Conservation (phyloP, 2,797 vertebrate genomes). For the Pitangus sulphuratus region DNA sequence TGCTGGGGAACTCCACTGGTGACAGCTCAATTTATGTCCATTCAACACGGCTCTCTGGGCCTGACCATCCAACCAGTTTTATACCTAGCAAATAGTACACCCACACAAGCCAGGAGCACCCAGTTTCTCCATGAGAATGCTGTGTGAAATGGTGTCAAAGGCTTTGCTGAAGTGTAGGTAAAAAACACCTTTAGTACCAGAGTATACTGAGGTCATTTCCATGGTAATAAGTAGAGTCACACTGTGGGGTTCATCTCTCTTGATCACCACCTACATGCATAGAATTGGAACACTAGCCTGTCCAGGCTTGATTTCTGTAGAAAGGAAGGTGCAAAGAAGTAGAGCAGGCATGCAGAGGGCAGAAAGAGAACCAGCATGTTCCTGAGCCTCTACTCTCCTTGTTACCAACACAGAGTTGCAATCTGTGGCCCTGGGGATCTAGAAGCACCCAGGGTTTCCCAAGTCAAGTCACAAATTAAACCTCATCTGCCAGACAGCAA, state of each 20-base stretch:
- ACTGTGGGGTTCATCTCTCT: not conserved
- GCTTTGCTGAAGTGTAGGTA: not conserved
- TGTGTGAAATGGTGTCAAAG: not conserved
- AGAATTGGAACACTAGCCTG: not conserved
- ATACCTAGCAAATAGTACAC: not conserved
- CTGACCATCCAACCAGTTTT: accelerated
- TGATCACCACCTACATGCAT: not conserved
- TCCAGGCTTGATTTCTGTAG: not conserved
- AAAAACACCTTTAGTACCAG: not conserved
- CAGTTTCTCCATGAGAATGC: not conserved
- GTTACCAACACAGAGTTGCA: not conserved
- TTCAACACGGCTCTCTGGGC: too few relatives aligned
- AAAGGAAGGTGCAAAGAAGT: not conserved
- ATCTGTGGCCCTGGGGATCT: not conserved
- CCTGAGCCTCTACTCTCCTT: not conserved
- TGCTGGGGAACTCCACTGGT: not conserved
- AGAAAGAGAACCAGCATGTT: not conserved
- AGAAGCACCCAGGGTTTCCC: not conserved
- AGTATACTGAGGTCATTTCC: not conserved
- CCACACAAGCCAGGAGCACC: not conserved
- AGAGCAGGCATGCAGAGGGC: not conserved
- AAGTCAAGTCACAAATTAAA: not conserved
- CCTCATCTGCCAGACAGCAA: not conserved
- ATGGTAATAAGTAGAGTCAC: not conserved
- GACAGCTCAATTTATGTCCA: not conserved